phyloP scores from a whole-genome alignment of 2,888 invertebrate species.

The Azorinus chamasolen region DNA sequence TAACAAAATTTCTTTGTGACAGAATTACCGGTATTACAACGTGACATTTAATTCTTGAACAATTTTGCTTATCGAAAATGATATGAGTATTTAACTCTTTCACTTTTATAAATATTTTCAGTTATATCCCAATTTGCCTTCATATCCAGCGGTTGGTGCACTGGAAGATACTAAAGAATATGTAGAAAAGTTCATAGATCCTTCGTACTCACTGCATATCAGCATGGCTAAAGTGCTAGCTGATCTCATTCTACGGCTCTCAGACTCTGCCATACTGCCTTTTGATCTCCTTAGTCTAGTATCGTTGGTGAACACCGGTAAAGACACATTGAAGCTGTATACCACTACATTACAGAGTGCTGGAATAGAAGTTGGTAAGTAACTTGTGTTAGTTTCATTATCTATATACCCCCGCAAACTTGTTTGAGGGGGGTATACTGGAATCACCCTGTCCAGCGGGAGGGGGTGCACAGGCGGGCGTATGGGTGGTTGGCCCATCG shows the following conservation, averaged over 20 bases:
- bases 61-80: too few species aligned
- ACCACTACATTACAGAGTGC: constrained; percentile 43
- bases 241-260: constrained; percentile 78
- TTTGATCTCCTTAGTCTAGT: constrained; percentile 71
- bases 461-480: too few species aligned
- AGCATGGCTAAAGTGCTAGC: constrained; percentile 76
- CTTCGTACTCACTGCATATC: constrained; percentile 80
- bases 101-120: constrained; percentile 45
- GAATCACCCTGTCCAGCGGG: too few species aligned
- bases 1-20: too few species aligned
- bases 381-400: background rate
- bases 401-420: too few species aligned
- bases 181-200: constrained; percentile 83
- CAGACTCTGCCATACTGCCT: constrained; percentile 80
- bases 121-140: constrained; percentile 73
- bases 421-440: too few species aligned
- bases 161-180: constrained; percentile 85
- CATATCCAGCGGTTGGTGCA: constrained; percentile 85
- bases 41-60: too few species aligned
- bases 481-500: too few species aligned
- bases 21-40: too few species aligned
- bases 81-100: too few species aligned
- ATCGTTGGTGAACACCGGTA: constrained; percentile 66
- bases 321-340: constrained; percentile 44
- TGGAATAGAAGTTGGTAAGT: constrained; percentile 59